These are phyloP conservation scores for Sussaba pulchella DNA, from an alignment of 2,888 invertebrate species.

Conservation along the genomic window DNA sequence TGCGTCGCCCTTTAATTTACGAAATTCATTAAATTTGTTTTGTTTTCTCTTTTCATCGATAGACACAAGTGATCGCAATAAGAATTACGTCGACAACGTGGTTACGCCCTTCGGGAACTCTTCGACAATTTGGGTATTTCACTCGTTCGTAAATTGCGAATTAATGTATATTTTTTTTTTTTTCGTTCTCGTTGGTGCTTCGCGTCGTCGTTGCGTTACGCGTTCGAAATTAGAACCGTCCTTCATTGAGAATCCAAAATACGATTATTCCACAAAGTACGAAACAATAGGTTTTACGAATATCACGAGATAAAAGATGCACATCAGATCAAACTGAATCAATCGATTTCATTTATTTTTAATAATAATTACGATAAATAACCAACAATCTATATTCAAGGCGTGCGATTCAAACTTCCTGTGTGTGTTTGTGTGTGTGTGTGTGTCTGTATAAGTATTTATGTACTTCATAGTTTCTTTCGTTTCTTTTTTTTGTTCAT, in stretches of 20 bases:
- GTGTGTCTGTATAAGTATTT: conserved; percentile 14
- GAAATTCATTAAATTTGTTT: conserved; percentile 1
- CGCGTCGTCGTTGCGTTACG: conserved; percentile 42
- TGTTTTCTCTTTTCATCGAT: conserved; percentile 29
- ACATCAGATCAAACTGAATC: conserved; percentile 69
- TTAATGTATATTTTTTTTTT: no score
- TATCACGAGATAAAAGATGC: conserved; percentile 45
- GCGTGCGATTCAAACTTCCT: conserved; percentile 71
- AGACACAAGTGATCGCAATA: conserved; percentile 19
- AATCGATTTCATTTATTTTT: conserved; percentile 72
- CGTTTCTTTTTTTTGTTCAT: conserved; percentile 27
- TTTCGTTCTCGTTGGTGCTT: conserved; percentile 22
- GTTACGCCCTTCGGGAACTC: neutral
- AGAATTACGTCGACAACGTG: conserved; percentile 17
- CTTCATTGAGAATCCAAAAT: no score
- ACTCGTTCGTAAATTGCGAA: no score
- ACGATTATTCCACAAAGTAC: conserved; percentile 1
- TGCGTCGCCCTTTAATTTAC: conserved; percentile 28
- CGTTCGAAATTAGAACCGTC: conserved; percentile 4
- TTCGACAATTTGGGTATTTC: conserved; percentile 6
- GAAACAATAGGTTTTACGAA: conserved; percentile 12
- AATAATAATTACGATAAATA: conserved; percentile 76
- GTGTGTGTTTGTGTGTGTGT: no score
- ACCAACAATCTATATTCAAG: conserved; percentile 78
- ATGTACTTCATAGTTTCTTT: conserved; percentile 26